Conservation (phyloP, 2,797 vertebrate species). For the Uromys caudimaculatus region DNA sequence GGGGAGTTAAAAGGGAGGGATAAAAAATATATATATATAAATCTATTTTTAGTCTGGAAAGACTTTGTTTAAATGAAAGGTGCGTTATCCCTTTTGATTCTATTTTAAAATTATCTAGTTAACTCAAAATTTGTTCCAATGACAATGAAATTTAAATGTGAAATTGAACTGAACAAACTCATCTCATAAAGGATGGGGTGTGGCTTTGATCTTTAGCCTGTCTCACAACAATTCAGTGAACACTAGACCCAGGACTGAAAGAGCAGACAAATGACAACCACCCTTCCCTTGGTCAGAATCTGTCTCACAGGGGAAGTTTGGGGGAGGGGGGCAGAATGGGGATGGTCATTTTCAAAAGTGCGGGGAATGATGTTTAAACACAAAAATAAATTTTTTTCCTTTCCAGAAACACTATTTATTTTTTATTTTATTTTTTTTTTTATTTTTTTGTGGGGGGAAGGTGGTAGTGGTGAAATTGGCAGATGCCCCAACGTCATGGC, state of each 20-base stretch:
- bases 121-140: constrained; percentile 84
- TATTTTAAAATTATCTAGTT: constrained; percentile 84
- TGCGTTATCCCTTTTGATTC: constrained; percentile 91
- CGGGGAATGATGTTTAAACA: constrained; percentile 76
- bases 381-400: constrained; percentile 76
- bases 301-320: constrained; percentile 63
- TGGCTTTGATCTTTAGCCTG: constrained; percentile 54
- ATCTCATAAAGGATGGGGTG: constrained; percentile 74
- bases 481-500: constrained; percentile 65
- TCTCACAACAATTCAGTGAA: constrained; percentile 72
- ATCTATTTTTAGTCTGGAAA: constrained; percentile 93
- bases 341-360: constrained; percentile 68
- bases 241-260: constrained; percentile 70
- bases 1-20: constrained; percentile 85
- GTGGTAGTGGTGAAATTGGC: constrained; percentile 41
- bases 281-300: constrained; percentile 39
- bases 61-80: constrained; percentile 92
- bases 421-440: constrained; percentile 72
- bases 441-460: background rate
- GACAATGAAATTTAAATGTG: constrained; percentile 82
- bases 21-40: constrained; percentile 89
- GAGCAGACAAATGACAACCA: constrained; percentile 34
- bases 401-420: constrained; percentile 85
- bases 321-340: constrained; percentile 37
- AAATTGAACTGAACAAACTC: constrained; percentile 82